Evolutionary conservation across 2,797 vertebrate species (phyloP).

Genomic region (Mormyrops boulengeri): DNA sequence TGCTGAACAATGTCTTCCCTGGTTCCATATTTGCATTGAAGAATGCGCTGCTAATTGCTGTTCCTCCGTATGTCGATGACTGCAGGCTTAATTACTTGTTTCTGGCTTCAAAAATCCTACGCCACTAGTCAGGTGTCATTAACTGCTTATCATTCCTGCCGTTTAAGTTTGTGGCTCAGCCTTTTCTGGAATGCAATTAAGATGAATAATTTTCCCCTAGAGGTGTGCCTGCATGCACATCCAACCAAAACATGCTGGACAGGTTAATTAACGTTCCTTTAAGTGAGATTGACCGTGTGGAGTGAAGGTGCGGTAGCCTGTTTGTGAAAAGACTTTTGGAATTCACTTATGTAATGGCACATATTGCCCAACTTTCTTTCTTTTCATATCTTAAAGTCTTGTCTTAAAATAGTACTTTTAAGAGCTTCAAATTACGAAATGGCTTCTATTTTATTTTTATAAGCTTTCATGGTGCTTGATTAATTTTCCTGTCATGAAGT

Average conservation of each 20-base stretch:
- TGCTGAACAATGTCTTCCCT: background rate
- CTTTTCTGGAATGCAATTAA: background rate
- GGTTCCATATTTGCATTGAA: background rate
- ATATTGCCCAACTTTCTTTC: background rate
- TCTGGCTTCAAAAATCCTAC: background rate
- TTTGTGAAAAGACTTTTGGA: background rate
- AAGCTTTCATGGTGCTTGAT: background rate
- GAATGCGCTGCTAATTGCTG: background rate
- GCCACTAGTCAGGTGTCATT: background rate
- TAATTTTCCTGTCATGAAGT: background rate
- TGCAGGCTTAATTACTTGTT: background rate
- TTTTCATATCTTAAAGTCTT: background rate
- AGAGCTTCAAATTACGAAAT: background rate
- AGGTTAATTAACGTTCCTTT: background rate
- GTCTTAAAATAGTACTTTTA: background rate
- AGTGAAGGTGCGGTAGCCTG: background rate
- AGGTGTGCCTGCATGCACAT: background rate
- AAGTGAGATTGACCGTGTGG: background rate
- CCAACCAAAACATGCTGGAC: background rate
- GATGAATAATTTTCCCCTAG: background rate
- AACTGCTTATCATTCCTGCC: background rate
- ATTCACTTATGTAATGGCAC: background rate
- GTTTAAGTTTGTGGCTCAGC: background rate
- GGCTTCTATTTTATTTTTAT: background rate
- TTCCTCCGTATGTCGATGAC: background rate